Evolutionary conservation across 2,113 vertebrate genomes (phyloP), one percentile per base, ranked within the genome.

Genomic region (Paramormyrops kingsleyae): DNA sequence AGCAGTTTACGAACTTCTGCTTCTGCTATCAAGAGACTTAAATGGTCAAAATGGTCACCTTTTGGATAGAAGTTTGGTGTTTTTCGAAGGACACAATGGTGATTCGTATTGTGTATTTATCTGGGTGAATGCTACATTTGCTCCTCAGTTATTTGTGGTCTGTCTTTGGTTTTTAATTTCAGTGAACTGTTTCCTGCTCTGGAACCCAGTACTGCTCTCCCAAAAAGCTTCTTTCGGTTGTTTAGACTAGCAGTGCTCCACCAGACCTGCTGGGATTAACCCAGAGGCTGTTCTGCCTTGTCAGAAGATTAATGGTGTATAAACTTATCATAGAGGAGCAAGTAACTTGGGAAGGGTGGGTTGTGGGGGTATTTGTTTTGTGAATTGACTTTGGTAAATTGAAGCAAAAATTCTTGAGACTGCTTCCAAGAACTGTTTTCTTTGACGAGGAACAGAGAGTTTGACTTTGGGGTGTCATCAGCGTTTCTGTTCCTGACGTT

Each of bases 371-470:
- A 89, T 70, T 87, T 88, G 91, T 92, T 93, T 0, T 87, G 17
- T 47, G 83, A 0, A 53, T 91, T 31, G 24, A 87, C 46, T 15
- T 31, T 31, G 49, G 13, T 52, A 87, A 93, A 92, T 92, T 92
- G 53, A 91, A 90, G 92, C 91, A 89, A 66, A 92, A 39, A 27
- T 59, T n/a, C 27, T 87, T 47, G 90, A 84, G 90, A 92, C 83
- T 89, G 91, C 94, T 93, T 92, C 92, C 92, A 92, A 92, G 94
- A 94, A 94, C 92, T 31, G 74, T 88, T 88, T 92, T 66, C 42
- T 91, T 84, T 94, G 93, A 94, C 93, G 91, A 88, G 92, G 88
- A 93, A 88, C 93, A 95, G 93, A 93, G 92, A 89, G 88, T 90
- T 93, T 93, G 92, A 92, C 19, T 90, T 87, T 42, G 83, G 87